These are phyloP conservation scores for Macquaria ambigua DNA, from an alignment of 2,113 vertebrate genomes.

Conservation along the genomic window DNA sequence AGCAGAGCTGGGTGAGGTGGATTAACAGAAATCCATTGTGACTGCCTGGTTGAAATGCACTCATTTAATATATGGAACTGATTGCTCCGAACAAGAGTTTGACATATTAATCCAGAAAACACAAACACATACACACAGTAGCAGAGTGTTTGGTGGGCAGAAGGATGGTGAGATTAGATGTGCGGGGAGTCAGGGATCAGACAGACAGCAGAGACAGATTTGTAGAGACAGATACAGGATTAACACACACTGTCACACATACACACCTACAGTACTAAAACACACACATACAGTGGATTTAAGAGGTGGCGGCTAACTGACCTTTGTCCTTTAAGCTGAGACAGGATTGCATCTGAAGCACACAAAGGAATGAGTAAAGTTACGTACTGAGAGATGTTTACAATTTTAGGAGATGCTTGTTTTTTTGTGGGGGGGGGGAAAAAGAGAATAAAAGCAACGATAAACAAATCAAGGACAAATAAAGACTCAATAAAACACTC, in stretches of 20 bases:
- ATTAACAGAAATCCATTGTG: constrained; percentile 20
- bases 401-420: not conserved
- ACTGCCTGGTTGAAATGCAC: not conserved
- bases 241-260: constrained; percentile 51
- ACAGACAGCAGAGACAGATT: constrained; percentile 70
- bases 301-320: constrained; percentile 25
- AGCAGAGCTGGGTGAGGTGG: not conserved
- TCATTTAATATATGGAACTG: constrained; percentile 7
- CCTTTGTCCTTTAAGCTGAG: constrained; percentile 41
- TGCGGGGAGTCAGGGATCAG: constrained; percentile 72
- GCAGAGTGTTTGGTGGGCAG: constrained; percentile 32
- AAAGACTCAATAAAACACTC: constrained; percentile 14
- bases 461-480: constrained; percentile 33
- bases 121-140: not conserved
- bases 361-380: constrained; percentile 9
- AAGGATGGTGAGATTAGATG: constrained; percentile 68
- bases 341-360: constrained; percentile 21
- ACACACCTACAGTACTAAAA: constrained; percentile 16
- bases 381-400: not conserved
- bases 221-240: constrained; percentile 75
- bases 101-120: constrained; percentile 36
- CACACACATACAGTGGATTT: constrained; percentile 44
- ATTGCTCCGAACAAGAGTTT: constrained; percentile 23
- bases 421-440: not conserved
- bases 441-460: not conserved